phyloP scores from a whole-genome alignment of 2,888 invertebrate species.

The Fabriciana adippe region DNA sequence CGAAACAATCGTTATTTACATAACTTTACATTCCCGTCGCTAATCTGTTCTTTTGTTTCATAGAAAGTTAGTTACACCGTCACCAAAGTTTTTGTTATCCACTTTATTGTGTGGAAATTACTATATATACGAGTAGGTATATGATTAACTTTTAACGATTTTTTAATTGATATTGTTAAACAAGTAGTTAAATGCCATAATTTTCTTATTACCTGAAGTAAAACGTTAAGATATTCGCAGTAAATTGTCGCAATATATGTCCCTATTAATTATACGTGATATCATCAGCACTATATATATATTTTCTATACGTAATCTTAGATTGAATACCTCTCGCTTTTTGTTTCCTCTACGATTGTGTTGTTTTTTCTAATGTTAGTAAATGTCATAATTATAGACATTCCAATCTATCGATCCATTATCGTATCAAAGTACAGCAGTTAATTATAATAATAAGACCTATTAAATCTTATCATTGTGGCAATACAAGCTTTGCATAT shows the following conservation, averaged over 20 bases:
- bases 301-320: not conserved
- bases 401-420: not conserved
- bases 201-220: too few relatives aligned
- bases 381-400: slow-evolving; percentile 18
- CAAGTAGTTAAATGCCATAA: too few relatives aligned
- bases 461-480: slow-evolving; percentile 4
- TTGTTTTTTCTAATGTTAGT: not conserved
- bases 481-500: not conserved
- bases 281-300: slow-evolving; percentile 10
- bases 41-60: slow-evolving; percentile 30
- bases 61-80: slow-evolving; percentile 30
- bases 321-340: slow-evolving; percentile 15
- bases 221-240: too few relatives aligned
- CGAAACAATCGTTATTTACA: slow-evolving; percentile 23
- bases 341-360: not conserved
- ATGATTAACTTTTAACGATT: not conserved
- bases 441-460: slow-evolving; percentile 11
- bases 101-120: slow-evolving; percentile 13
- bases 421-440: not conserved
- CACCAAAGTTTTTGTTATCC: slow-evolving; percentile 5
- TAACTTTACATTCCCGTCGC: slow-evolving; percentile 31
- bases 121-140: not conserved
- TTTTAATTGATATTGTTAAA: not conserved
- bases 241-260: not conserved
- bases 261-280: not conserved